A percentile compares a stretch with the other conserved stretches of the same genome.
phyloP scores from a whole-genome alignment of 2,797 vertebrate genomes.

The Enteromius fasciolatus region DNA sequence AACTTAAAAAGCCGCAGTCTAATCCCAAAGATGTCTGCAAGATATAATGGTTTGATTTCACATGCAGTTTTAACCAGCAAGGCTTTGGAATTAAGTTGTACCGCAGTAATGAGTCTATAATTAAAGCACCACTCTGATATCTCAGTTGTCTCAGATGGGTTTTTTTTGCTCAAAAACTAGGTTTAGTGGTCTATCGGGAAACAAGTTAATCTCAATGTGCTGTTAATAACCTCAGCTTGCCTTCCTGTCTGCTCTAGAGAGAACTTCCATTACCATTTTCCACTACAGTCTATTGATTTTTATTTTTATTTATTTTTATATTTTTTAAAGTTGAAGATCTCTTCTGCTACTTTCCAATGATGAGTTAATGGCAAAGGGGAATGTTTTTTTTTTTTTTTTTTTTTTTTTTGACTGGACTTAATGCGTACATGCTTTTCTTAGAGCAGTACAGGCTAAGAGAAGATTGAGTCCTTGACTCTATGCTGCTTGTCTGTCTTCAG shows the following conservation, averaged over 20 bases:
- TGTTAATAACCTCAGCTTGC: constrained; percentile 10
- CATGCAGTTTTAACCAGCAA: constrained; percentile 18
- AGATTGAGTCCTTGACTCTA: not conserved
- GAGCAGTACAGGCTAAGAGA: not conserved
- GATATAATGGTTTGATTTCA: not conserved
- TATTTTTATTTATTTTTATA: too few species aligned
- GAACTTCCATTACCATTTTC: constrained; percentile 10
- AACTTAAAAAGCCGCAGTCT: not conserved
- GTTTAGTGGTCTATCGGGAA: constrained; percentile 20
- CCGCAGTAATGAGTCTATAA: not conserved
- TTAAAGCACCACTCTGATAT: not conserved
- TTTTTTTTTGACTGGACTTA: not conserved
- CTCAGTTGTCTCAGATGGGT: not conserved
- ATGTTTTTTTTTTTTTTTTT: not conserved
- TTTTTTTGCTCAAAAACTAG: constrained; percentile 10
- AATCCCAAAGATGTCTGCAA: not conserved
- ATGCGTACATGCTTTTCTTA: not conserved
- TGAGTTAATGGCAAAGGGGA: not conserved
- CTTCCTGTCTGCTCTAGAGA: constrained; percentile 1
- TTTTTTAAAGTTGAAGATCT: constrained; percentile 22
- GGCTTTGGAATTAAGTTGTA: constrained; percentile 19
- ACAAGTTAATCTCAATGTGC: constrained; percentile 3
- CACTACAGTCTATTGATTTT: constrained; percentile 15
- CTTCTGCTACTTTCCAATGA: not conserved
- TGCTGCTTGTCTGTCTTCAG: constrained; percentile 68